These are phyloP conservation scores for Dallia pectoralis DNA, from an alignment of 2,797 vertebrate species.

Conservation along the genomic window DNA sequence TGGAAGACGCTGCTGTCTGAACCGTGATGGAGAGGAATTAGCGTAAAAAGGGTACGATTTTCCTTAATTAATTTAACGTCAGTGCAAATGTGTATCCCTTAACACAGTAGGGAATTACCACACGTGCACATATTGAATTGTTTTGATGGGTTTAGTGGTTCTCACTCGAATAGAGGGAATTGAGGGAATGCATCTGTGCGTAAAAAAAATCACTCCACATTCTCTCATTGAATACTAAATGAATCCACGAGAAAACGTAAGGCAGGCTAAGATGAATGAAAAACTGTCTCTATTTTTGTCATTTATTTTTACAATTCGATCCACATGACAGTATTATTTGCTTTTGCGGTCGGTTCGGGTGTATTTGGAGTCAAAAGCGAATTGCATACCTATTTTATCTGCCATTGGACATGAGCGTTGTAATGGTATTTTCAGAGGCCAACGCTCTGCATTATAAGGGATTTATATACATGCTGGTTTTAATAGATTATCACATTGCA, in stretches of 20 bases:
- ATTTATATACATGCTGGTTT: neutral
- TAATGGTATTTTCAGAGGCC: neutral
- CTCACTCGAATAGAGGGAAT: conserved; percentile 23
- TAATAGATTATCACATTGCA: conserved; percentile 5
- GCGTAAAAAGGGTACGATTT: conserved; percentile 63
- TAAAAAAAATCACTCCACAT: conserved; percentile 21
- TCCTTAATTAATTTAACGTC: conserved; percentile 5
- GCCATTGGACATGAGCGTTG: no score
- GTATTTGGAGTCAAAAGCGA: neutral
- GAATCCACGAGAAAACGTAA: neutral
- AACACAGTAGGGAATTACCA: neutral
- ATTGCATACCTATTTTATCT: conserved; percentile 5
- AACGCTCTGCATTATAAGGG: neutral
- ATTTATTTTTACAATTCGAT: neutral
- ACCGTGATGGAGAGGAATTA: conserved; percentile 66
- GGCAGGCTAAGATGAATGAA: conserved; percentile 3
- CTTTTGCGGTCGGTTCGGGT: neutral
- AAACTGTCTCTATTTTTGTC: neutral
- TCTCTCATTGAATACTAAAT: conserved; percentile 33
- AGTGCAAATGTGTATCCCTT: neutral
- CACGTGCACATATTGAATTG: neutral
- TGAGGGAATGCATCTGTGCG: conserved; percentile 23
- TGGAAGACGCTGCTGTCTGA: conserved; percentile 69
- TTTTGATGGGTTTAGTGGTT: conserved; percentile 24
- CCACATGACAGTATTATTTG: neutral